A percentile compares a stretch with the other conserved stretches of the same genome.
Evolutionary conservation across 1,140 invertebrate species (phyloP).

Genomic region (Nasonia longicornis): DNA sequence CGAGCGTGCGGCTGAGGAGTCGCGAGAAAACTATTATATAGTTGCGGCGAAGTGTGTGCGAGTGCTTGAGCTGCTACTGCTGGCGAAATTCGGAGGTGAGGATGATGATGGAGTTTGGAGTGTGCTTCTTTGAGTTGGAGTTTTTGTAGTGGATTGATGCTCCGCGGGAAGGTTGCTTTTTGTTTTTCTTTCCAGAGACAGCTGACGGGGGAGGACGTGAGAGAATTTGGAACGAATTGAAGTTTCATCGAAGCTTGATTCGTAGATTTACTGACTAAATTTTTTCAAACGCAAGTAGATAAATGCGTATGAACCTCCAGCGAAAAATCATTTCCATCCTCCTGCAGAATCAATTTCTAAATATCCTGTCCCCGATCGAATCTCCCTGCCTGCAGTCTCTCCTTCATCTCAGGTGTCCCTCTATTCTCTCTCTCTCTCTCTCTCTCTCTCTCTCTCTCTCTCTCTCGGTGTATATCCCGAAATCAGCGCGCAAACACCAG

Average conservation of each 20-base stretch:
- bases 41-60: background rate
- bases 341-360: background rate
- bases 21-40: background rate
- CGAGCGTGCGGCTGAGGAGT: constrained; percentile 24
- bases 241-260: no score
- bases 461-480: background rate
- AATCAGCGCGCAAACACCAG: background rate
- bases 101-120: background rate
- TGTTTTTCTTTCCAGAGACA: background rate
- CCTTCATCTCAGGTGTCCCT: background rate
- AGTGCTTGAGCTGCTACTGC: background rate
- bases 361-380: background rate
- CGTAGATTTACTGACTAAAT: no score
- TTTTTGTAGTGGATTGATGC: no score
- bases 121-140: no score
- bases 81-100: background rate
- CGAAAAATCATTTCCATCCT: background rate
- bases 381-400: background rate
- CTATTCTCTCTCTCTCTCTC: no score
- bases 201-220: no score
- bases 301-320: no score
- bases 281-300: no score
- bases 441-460: background rate
- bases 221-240: no score
- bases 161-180: no score